phyloP scores from a whole-genome alignment of 2,888 invertebrate species.

The Leptura quadrifasciata region DNA sequence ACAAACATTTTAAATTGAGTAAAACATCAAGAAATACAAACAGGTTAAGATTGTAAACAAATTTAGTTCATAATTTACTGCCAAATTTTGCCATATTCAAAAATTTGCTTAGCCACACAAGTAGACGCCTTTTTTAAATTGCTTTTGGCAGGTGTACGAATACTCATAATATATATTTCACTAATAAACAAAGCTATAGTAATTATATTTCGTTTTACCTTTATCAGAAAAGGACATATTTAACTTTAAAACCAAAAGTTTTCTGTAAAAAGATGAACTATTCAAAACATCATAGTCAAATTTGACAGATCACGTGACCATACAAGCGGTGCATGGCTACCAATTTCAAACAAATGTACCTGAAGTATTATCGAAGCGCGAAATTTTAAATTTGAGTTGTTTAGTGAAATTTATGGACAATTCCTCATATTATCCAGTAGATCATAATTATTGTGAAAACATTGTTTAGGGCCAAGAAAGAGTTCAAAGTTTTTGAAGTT shows the following conservation, averaged over 20 bases:
- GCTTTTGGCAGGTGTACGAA: neutral
- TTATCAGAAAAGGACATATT: conserved; percentile 65
- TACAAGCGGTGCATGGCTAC: conserved; percentile 54
- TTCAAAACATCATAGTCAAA: conserved; percentile 69
- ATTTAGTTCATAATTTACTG: conserved; percentile 39
- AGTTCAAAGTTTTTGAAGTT: conserved; percentile 36
- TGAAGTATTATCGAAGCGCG: conserved; percentile 40
- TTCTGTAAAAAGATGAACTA: conserved; percentile 62
- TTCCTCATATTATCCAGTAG: neutral
- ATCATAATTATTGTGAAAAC: neutral
- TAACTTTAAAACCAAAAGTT: conserved; percentile 52
- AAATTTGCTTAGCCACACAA: conserved; percentile 52
- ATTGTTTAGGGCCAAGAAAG: neutral
- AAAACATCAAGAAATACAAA: neutral
- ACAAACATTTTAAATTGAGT: neutral
- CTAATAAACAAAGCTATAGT: conserved; percentile 20
- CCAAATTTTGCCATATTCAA: conserved; percentile 51
- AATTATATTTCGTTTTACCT: conserved; percentile 57
- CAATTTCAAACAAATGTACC: conserved; percentile 44
- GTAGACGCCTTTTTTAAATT: conserved; percentile 60
- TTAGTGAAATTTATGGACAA: neutral
- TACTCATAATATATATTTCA: neutral
- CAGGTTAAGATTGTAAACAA: neutral
- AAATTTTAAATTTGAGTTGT: conserved; percentile 43
- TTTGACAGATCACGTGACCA: conserved; percentile 66